phyloP scores from a whole-genome alignment of 2,888 invertebrate genomes.

The Megalurothrips usitatus region DNA sequence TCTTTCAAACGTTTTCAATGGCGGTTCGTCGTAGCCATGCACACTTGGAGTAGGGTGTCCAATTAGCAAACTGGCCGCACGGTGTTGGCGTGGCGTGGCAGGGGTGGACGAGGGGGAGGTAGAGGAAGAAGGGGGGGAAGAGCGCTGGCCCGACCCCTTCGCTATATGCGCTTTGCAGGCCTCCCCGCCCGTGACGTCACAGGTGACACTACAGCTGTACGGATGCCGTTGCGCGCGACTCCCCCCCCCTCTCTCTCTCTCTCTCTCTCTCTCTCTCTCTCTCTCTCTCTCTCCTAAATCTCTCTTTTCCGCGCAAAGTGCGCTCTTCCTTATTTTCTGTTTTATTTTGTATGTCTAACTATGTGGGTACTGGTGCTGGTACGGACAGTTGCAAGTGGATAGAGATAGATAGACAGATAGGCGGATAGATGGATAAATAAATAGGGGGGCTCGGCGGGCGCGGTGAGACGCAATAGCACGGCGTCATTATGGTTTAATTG shows the following conservation, averaged over 20 bases:
- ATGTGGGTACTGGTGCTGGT: too few species aligned
- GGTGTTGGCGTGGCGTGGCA: background rate
- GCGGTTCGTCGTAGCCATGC: background rate
- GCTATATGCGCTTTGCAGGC: background rate
- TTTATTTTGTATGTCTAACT: too few species aligned
- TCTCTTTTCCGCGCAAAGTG: background rate
- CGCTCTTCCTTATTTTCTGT: background rate
- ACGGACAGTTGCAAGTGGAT: too few species aligned
- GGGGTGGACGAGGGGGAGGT: background rate
- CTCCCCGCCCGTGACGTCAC: background rate
- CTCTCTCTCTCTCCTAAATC: background rate
- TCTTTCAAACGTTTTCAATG: background rate
- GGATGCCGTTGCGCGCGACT: background rate
- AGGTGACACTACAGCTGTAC: background rate
- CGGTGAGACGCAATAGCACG: background rate
- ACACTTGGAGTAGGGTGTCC: slow-evolving; percentile 15
- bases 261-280: background rate
- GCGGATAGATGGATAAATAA: background rate
- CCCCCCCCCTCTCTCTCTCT: background rate
- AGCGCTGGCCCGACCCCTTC: background rate
- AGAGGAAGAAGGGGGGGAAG: background rate
- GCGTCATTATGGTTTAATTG: background rate
- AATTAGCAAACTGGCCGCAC: slow-evolving; percentile 18
- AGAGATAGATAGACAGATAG: background rate
- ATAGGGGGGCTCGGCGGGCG: background rate